Evolutionary conservation across 2,888 invertebrate genomes (phyloP).

Genomic region (Gastrophysa polygoni): DNA sequence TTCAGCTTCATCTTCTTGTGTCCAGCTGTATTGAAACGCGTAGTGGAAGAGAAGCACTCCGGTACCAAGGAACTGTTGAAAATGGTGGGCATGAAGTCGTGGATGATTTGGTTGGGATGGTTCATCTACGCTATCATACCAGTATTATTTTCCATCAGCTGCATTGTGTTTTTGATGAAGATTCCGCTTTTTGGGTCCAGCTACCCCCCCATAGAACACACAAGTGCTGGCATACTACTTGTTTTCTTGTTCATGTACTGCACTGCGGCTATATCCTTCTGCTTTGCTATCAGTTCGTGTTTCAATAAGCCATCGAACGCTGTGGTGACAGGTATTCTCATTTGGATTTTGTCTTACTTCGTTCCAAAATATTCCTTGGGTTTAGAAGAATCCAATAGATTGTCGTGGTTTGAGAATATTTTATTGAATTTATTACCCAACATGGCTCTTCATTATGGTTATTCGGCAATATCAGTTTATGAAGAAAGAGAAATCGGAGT

Average conservation of each 20-base stretch:
- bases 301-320: slow-evolving; percentile 68
- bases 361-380: slow-evolving; percentile 43
- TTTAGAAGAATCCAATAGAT: slow-evolving; percentile 33
- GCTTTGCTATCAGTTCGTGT: slow-evolving; percentile 78
- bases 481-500: slow-evolving; percentile 57
- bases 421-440: slow-evolving; percentile 52
- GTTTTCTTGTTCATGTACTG: slow-evolving; percentile 75
- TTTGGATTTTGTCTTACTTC: slow-evolving; percentile 53
- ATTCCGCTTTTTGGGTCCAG: slow-evolving; percentile 56
- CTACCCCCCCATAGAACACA: slow-evolving; percentile 71
- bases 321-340: slow-evolving; percentile 50
- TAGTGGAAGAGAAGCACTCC: slow-evolving; percentile 66
- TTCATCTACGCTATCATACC: slow-evolving; percentile 78
- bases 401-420: slow-evolving; percentile 39
- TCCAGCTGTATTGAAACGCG: slow-evolving; percentile 61
- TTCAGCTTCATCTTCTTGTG: slow-evolving; percentile 61
- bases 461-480: slow-evolving; percentile 48
- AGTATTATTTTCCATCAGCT: slow-evolving; percentile 65
- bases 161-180: slow-evolving; percentile 67
- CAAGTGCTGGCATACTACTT: slow-evolving; percentile 68
- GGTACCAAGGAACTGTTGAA: slow-evolving; percentile 85
- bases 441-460: slow-evolving; percentile 52
- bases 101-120: slow-evolving; percentile 88
- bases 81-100: slow-evolving; percentile 85
- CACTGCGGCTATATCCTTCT: slow-evolving; percentile 72